These are phyloP conservation scores for Alviniconcha strummeri DNA, from an alignment of 2,888 invertebrate species.

Conservation along the genomic window DNA sequence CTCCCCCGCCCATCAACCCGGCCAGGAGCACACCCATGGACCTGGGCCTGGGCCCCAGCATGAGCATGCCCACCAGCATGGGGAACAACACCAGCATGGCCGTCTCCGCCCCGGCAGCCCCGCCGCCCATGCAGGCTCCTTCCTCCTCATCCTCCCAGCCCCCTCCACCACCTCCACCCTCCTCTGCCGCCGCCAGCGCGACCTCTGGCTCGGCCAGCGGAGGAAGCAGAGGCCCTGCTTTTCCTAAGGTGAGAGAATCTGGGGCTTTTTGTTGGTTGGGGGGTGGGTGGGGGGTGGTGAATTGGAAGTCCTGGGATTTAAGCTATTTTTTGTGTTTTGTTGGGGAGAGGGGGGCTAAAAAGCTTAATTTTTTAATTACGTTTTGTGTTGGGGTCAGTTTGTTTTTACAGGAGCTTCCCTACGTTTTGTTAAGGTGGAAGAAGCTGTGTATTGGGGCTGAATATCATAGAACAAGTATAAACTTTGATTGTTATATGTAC, in stretches of 20 bases:
- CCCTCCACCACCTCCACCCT: constrained; percentile 22
- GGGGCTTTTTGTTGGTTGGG: too few species aligned
- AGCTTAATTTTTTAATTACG: too few species aligned
- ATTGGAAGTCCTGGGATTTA: too few species aligned
- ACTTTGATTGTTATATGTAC: too few species aligned
- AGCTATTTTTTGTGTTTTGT: too few species aligned
- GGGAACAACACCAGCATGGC: not conserved
- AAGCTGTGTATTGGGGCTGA: too few species aligned
- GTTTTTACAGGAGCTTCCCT: too few species aligned
- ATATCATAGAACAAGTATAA: too few species aligned
- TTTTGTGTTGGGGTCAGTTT: too few species aligned
- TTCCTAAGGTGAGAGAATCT: constrained; percentile 28
- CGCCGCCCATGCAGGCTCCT: constrained; percentile 21
- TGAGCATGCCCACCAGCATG: constrained; percentile 41
- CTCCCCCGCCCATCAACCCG: constrained; percentile 27
- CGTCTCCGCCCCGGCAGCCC: constrained; percentile 29
- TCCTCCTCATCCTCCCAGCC: constrained; percentile 38
- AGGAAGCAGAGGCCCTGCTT: constrained; percentile 39
- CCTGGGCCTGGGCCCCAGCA: constrained; percentile 40
- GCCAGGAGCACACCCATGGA: constrained; percentile 36
- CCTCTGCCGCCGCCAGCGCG: constrained; percentile 41
- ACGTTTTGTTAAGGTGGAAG: too few species aligned
- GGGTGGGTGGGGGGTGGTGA: too few species aligned
- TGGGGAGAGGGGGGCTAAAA: too few species aligned
- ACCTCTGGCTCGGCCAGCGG: constrained; percentile 44